These are phyloP conservation scores for Pseudomyrmex flavicornis DNA, from an alignment of 1,140 invertebrate genomes.

Conservation along the genomic window DNA sequence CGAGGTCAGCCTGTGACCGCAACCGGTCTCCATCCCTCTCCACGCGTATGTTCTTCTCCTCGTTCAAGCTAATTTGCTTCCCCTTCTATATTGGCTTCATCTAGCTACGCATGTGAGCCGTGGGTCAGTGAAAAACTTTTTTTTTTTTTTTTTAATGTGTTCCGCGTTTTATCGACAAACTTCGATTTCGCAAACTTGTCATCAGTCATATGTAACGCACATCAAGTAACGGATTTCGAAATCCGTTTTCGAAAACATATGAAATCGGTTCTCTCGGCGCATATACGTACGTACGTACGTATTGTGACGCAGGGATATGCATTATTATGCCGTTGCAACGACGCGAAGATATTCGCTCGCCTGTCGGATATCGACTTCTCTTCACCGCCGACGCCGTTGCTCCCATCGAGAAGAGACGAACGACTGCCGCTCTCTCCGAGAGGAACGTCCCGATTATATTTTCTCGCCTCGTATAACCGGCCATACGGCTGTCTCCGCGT, in stretches of 20 bases:
- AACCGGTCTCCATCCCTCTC: not conserved
- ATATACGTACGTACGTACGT: not conserved
- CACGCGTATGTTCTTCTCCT: not conserved
- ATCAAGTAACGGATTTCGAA: not conserved
- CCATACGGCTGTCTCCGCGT: slow-evolving; percentile 56
- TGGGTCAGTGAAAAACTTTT: too few species aligned
- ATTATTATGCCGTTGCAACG: slow-evolving; percentile 27
- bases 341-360: slow-evolving; percentile 8
- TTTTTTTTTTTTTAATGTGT: too few species aligned
- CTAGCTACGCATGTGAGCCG: not conserved
- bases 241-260: slow-evolving; percentile 7
- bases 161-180: too few species aligned
- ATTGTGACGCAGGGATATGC: not conserved
- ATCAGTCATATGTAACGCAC: not conserved
- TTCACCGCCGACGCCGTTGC: slow-evolving; percentile 12
- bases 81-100: slow-evolving; percentile 9
- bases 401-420: slow-evolving; percentile 58
- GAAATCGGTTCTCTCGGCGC: too few species aligned
- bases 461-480: slow-evolving; percentile 68
- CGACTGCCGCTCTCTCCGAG: slow-evolving; percentile 39
- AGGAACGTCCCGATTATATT: slow-evolving; percentile 74
- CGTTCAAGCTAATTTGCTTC: not conserved
- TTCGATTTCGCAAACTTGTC: too few species aligned
- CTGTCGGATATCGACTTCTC: slow-evolving; percentile 70
- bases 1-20: not conserved